Conservation (phyloP, 2,797 vertebrate species). For the Coregonus ussuriensis region DNA sequence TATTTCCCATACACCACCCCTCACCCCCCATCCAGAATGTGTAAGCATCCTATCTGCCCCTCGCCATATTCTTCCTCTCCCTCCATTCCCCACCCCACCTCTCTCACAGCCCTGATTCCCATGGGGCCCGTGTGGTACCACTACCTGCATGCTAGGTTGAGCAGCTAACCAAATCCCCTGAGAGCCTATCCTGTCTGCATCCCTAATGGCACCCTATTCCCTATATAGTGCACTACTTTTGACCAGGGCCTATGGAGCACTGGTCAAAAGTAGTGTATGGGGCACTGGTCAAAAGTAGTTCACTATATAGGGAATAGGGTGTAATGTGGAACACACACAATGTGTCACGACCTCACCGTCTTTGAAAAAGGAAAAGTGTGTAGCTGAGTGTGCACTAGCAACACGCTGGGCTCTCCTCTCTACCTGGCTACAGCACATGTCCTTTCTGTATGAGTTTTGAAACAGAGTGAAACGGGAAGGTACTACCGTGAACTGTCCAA, state of each 20-base stretch:
- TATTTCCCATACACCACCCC: not conserved
- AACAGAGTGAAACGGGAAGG: not conserved
- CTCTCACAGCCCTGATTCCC: not conserved
- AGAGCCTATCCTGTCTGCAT: not conserved
- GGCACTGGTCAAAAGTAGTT: not conserved
- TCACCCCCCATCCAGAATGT: not conserved
- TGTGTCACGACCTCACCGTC: not conserved
- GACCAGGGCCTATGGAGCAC: not conserved
- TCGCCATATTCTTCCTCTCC: not conserved
- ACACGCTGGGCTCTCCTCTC: conserved; percentile 61
- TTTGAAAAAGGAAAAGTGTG: conserved; percentile 13
- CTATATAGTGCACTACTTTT: not conserved
- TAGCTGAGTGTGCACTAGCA: conserved; percentile 62
- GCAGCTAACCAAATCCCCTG: not conserved
- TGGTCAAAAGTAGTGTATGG: no score
- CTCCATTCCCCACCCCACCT: conserved; percentile 49
- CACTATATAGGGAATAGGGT: not conserved
- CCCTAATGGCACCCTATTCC: not conserved
- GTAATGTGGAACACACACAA: not conserved
- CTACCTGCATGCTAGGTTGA: not conserved
- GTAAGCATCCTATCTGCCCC: not conserved
- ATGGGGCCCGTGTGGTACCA: not conserved
- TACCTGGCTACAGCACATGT: conserved; percentile 70
- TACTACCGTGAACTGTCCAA: not conserved
- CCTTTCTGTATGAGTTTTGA: conserved; percentile 19